Base-by-base conservation (phyloP, 2,797 vertebrate species). In the Telmatherina bonti region DNA sequence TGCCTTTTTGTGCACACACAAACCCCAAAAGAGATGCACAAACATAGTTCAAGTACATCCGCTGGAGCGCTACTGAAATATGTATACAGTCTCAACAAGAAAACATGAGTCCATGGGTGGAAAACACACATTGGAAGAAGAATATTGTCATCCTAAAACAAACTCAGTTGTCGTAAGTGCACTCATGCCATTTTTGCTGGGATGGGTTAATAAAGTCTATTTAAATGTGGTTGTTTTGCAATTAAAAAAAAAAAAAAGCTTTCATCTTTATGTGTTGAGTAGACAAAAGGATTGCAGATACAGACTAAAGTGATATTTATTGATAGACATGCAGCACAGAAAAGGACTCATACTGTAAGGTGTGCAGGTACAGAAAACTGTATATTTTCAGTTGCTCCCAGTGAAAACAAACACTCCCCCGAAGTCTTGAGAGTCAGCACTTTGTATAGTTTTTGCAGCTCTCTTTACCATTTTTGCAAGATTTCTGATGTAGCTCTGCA, bases 391-490 rank as follows among this genome's bases (percentile, higher is more conserved):
- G 55, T 67, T 62, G 72, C 72, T 78, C 63, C 82, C 29, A 41
- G 47, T 65, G 85, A 77, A 70, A 81, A 78, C 64, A 84, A 78
- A 80, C 58, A 65, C 57, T 59, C 54, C 75, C 74, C 62, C 67
- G 45, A 73, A 87, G 30, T 74, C 33, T 71, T n/a, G 29, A 67
- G 82, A 83, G 82, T 92, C 84, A 88, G 90, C 89, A 87, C 69
- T 87, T 85, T 81, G 45, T 72, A 57, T 65, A 74, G 67, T 73
- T 84, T 88, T 70, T 72, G 76, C 62, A 75, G 73, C 69, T 78
- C 62, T 89, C 69, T 85, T 90, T 86, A 85, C 69, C 75, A 78
- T 86, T 87, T 85, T 82, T 90, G 78, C 78, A 78, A 72, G 36
- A 86, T 79, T 84, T 72, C 71, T 79, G 61, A 74, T 78, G 78